A percentile compares a stretch with the other conserved stretches of the same genome.
phyloP scores from a whole-genome alignment of 2,888 invertebrate species.

The Ligdia adustata region DNA sequence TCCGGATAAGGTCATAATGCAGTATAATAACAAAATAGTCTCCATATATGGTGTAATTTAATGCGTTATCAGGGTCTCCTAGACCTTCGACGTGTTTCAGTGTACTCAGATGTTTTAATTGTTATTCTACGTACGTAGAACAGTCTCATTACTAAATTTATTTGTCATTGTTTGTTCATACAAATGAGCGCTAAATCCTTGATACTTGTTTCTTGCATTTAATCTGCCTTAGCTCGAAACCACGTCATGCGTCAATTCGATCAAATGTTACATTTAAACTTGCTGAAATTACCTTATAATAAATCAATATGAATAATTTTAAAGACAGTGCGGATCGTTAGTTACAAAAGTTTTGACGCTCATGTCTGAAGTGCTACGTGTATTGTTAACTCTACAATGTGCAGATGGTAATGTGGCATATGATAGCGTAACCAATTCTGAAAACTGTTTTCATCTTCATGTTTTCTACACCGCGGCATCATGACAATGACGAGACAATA shows the following conservation, averaged over 20 bases:
- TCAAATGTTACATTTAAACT: no score
- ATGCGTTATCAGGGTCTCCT: conserved; percentile 7
- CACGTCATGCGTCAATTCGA: no score
- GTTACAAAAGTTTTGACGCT: no score
- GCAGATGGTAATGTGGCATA: conserved; percentile 5
- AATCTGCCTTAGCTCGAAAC: conserved; percentile 3
- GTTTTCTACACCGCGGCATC: neutral
- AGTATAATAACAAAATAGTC: no score
- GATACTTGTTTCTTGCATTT: neutral
- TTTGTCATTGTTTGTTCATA: conserved; percentile 25
- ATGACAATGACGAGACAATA: conserved; percentile 7
- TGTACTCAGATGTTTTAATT: conserved; percentile 26
- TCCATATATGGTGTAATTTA: no score
- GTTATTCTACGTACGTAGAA: conserved; percentile 23
- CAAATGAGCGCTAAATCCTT: conserved; percentile 14
- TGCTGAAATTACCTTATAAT: no score
- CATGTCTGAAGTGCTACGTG: neutral
- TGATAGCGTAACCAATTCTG: conserved; percentile 3
- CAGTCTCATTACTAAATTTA: conserved; percentile 14
- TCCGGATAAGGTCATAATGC: no score
- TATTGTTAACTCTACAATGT: neutral
- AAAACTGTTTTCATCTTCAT: conserved; percentile 7
- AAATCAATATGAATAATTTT: no score
- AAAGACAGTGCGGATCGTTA: no score
- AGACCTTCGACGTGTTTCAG: conserved; percentile 15